Evolutionary conservation across 2,888 invertebrate species (phyloP), one percentile per base, ranked within the genome.

Genomic region (Oeneis ivallda): DNA sequence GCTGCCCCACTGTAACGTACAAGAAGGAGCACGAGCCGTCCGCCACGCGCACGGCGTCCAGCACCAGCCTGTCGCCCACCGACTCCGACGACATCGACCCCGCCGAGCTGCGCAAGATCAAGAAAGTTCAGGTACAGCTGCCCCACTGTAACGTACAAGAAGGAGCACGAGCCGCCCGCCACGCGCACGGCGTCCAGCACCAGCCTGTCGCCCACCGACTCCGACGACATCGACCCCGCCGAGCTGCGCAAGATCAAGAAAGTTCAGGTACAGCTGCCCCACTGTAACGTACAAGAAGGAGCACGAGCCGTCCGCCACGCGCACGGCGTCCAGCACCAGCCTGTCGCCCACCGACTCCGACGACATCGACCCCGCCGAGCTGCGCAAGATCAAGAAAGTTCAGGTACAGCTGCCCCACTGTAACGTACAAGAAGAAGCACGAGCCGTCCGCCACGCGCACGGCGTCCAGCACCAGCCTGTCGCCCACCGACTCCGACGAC

Each of bases 221-320:
- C 88, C 0, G 90, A 92, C 0, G 92, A 92, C 10, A 82, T 92
- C 1, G 92, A 92, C 67, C 91, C 92, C 0, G 80, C 77, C n/a
- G 97, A 98, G 79, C 92, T 98, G 68, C 93, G 94, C 71, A 98
- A 98, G 89, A 97, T 98, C 73, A 97, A 97, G 85, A 96, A 96
- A 89, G 95, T 95, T 17, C 92, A 92, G 83, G 92, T 92, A 47
- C 26, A n/a, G n/a, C 45, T 6, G 8, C 13, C 15, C n/a, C n/a
- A 45, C 8, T 45, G 8, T 34, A 34, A 34, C 96, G 0, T 92
- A 96, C 86, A 97, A 97, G 84, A 96, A 95, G 76, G 97, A 97
- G 79, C 94, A 95, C 83, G 93, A 95, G 68, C 94, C 96, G 0
- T 85, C 49, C 19, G 49, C 84, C 0, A 85, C 83, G 1, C 80